Evolutionary conservation across 2,113 vertebrate species (phyloP).

Genomic region (Rhea pennata): DNA sequence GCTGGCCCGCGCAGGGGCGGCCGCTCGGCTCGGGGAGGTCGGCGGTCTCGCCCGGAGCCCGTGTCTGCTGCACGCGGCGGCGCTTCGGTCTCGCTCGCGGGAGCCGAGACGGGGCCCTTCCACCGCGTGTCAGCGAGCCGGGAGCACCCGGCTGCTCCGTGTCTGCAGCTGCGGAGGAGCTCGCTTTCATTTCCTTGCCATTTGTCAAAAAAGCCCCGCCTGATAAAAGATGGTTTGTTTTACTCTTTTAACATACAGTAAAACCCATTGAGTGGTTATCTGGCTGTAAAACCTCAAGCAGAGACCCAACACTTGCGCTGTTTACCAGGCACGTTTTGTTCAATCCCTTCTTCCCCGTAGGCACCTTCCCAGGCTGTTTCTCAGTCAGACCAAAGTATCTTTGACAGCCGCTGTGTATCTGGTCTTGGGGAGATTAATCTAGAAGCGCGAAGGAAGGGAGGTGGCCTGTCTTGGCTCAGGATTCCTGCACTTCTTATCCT

Average conservation of each 20-base stretch:
- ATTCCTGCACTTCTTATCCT: not conserved
- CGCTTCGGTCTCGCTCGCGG: rapidly evolving
- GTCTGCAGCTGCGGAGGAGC: not conserved
- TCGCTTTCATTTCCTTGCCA: not conserved
- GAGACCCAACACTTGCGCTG: rapidly evolving
- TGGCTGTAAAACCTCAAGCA: not conserved
- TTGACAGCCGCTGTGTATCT: rapidly evolving
- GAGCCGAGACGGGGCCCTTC: not conserved
- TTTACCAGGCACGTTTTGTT: not conserved
- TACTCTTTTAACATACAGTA: not conserved
- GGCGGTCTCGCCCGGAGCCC: rapidly evolving
- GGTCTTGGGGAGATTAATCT: rapidly evolving
- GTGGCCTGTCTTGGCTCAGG: rapidly evolving
- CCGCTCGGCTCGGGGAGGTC: not conserved
- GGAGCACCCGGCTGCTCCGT: not conserved
- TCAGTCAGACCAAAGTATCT: not conserved
- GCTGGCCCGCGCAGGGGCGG: rapidly evolving
- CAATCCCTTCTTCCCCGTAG: rapidly evolving
- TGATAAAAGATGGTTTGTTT: not conserved
- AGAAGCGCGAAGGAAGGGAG: not conserved
- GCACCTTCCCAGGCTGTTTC: rapidly evolving
- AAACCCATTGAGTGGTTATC: not conserved
- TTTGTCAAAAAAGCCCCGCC: not conserved
- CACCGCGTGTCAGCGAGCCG: rapidly evolving
- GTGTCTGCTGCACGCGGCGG: not conserved